A percentile compares a stretch with the other conserved stretches of the same genome.
Conservation (phyloP, 2,113 vertebrate species). For the Talpa occidentalis region DNA sequence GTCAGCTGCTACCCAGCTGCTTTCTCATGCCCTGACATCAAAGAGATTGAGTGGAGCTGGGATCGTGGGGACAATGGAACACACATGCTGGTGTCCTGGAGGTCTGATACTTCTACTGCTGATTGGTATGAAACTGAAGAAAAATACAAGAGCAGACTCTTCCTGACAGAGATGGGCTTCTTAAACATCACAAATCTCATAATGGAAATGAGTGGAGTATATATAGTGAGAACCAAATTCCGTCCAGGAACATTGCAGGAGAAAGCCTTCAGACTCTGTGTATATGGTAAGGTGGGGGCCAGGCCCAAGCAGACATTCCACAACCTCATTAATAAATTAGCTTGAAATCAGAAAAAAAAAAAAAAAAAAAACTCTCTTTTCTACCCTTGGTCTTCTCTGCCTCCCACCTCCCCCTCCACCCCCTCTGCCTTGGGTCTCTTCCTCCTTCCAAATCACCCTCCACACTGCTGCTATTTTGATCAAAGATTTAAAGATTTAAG, state of each 20-base stretch:
- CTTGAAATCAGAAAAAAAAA: not conserved
- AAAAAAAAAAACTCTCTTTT: not conserved
- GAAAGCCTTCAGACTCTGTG: not conserved
- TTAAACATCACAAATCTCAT: slow-evolving; percentile 6
- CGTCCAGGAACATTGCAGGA: not conserved
- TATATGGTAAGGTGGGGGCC: slow-evolving; percentile 32
- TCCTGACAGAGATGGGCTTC: not conserved
- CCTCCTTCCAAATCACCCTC: not conserved
- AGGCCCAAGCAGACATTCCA: not conserved
- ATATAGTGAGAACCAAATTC: not conserved
- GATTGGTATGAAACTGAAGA: not conserved
- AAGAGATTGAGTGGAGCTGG: not conserved
- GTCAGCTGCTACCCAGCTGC: not conserved
- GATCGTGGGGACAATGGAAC: not conserved
- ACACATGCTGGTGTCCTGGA: not conserved
- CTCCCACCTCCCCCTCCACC: no score
- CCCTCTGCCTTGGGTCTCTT: not conserved
- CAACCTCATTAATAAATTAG: not conserved
- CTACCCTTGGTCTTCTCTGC: not conserved
- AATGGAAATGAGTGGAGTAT: not conserved
- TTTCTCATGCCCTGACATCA: not conserved
- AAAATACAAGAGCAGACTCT: not conserved
- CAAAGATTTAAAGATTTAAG: not conserved
- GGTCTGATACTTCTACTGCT: fast-evolving
- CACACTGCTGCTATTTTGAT: not conserved